phyloP scores from a whole-genome alignment of 2,797 vertebrate species.

The Diplodus puntazzo region DNA sequence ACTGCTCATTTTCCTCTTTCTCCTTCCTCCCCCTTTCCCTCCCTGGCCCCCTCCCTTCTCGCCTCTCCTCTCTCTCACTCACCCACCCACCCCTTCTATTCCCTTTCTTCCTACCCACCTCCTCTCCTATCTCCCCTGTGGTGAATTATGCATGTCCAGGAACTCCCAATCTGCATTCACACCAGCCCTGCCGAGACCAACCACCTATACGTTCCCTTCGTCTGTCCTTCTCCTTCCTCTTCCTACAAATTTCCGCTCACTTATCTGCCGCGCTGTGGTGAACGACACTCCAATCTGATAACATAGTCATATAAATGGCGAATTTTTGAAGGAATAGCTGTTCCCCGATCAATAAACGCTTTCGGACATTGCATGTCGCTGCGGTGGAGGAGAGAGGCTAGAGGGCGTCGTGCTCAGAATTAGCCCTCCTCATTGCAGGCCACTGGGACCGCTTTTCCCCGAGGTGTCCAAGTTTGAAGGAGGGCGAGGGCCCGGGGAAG shows the following conservation, averaged over 20 bases:
- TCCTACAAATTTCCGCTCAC: constrained; percentile 57
- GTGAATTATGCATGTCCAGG: constrained; percentile 97
- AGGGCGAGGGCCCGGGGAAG: constrained; percentile 55
- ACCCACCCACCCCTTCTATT: constrained; percentile 84
- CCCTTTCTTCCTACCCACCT: constrained; percentile 89
- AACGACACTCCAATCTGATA: constrained; percentile 50
- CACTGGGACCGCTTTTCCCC: constrained; percentile 50
- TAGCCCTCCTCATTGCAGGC: constrained; percentile 54
- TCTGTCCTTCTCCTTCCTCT: constrained; percentile 61
- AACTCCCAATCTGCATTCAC: constrained; percentile 93
- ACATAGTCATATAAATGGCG: constrained; percentile 41
- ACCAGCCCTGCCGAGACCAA: constrained; percentile 86
- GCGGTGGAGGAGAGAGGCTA: constrained; percentile 32
- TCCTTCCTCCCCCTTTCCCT: constrained; percentile 73
- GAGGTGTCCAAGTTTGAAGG: constrained; percentile 61
- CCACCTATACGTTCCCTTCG: constrained; percentile 74
- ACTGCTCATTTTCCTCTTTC: constrained; percentile 93
- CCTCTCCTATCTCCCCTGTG: constrained; percentile 85
- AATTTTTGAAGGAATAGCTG: neutral
- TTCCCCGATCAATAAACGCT: constrained; percentile 42
- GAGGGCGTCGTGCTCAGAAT: constrained; percentile 51
- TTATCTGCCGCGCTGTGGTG: constrained; percentile 34
- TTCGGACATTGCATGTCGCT: constrained; percentile 26
- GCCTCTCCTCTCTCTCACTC: constrained; percentile 71
- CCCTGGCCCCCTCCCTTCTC: constrained; percentile 36